Conservation (phyloP, 1,140 invertebrate species). For the Himalopsyche phryganea region DNA sequence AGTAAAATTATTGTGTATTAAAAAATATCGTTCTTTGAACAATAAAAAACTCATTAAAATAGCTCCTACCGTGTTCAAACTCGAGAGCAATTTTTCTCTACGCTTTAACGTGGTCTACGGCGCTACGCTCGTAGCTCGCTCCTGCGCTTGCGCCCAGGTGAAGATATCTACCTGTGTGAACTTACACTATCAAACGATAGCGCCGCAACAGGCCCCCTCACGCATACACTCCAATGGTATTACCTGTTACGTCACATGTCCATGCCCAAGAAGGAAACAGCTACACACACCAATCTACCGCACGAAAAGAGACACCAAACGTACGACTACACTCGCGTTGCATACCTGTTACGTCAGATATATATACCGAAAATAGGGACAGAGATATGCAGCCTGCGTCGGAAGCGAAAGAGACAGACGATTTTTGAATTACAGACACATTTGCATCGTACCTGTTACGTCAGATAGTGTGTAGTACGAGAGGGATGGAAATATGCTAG, state of each 20-base stretch:
- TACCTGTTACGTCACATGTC: conserved; percentile 18
- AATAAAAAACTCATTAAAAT: too few relatives aligned
- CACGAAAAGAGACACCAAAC: neutral
- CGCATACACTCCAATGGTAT: neutral
- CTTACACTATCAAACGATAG: neutral
- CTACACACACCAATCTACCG: neutral
- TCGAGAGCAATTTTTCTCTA: too few relatives aligned
- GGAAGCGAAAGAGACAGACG: conserved; percentile 4
- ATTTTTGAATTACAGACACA: conserved; percentile 3
- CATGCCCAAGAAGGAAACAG: conserved; percentile 2
- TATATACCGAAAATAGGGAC: too few relatives aligned
- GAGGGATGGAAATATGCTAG: conserved; percentile 7
- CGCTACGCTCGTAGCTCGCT: too few relatives aligned
- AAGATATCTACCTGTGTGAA: conserved; percentile 2
- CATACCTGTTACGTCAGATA: conserved; percentile 22
- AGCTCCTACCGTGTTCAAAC: too few relatives aligned
- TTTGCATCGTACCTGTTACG: conserved; percentile 30
- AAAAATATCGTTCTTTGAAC: too few relatives aligned
- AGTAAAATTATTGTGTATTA: too few relatives aligned
- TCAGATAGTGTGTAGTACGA: conserved; percentile 12
- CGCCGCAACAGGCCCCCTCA: conserved; percentile 4
- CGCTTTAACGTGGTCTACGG: too few relatives aligned
- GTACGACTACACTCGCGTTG: conserved; percentile 4
- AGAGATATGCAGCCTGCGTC: too few relatives aligned
- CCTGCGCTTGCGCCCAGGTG: conserved; percentile 28